phyloP scores from a whole-genome alignment of 2,113 vertebrate genomes.

The Percina caprodes region DNA sequence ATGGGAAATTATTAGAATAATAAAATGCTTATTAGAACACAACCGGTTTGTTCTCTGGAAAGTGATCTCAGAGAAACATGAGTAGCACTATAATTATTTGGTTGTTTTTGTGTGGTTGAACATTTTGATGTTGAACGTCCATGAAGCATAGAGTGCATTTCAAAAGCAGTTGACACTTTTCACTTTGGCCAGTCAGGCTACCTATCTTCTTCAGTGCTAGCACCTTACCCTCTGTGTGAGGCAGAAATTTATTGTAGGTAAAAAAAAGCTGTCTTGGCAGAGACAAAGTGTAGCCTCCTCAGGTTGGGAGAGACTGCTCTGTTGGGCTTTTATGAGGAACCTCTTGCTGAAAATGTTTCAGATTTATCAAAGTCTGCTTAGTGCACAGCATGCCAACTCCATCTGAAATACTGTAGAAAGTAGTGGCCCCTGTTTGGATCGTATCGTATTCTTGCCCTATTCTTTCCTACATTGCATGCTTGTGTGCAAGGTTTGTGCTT shows the following conservation, averaged over 20 bases:
- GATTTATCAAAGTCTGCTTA: constrained; percentile 67
- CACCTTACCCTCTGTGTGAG: constrained; percentile 60
- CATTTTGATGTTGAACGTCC: constrained; percentile 16
- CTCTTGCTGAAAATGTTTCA: constrained; percentile 63
- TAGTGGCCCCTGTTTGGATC: not conserved
- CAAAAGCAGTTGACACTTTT: constrained; percentile 55
- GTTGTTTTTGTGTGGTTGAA: constrained; percentile 21
- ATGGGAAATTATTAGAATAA: constrained; percentile 48
- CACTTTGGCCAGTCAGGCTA: constrained; percentile 46
- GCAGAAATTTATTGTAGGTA: constrained; percentile 64
- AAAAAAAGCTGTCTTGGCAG: constrained; percentile 67
- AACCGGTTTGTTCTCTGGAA: constrained; percentile 24
- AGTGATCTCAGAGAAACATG: not conserved
- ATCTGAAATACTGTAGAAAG: constrained; percentile 5
- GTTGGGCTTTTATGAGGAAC: constrained; percentile 67
- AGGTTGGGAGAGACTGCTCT: constrained; percentile 56
- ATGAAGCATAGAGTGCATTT: constrained; percentile 24
- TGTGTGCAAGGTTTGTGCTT: not conserved
- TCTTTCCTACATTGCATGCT: not conserved
- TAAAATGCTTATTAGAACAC: constrained; percentile 33
- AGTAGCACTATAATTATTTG: not conserved
- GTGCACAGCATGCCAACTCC: constrained; percentile 31
- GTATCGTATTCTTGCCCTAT: not conserved
- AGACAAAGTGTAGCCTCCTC: constrained; percentile 68
- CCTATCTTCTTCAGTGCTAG: constrained; percentile 55